phyloP scores from a whole-genome alignment of 2,113 vertebrate genomes.

The Lasiurus borealis region DNA sequence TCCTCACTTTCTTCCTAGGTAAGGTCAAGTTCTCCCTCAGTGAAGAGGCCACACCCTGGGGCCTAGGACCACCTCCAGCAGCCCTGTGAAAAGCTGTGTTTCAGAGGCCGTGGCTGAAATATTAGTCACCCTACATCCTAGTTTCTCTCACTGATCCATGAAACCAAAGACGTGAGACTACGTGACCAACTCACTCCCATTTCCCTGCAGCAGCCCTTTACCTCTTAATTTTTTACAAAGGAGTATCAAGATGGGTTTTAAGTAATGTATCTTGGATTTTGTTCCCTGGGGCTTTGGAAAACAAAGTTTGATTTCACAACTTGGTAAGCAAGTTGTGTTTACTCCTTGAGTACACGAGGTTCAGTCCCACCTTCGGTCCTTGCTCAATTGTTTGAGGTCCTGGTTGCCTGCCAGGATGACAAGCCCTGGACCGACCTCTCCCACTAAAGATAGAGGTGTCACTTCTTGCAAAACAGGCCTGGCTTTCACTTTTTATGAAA shows the following conservation, averaged over 20 bases:
- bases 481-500: background rate
- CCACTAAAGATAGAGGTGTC: background rate
- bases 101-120: background rate
- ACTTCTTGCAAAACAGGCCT: conserved; percentile 40
- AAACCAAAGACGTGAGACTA: background rate
- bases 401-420: background rate
- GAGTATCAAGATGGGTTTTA: background rate
- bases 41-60: background rate
- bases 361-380: background rate
- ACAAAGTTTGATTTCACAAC: conserved; percentile 1
- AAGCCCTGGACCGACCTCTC: background rate
- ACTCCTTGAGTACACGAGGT: background rate
- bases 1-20: background rate
- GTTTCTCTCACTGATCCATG: background rate
- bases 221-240: background rate
- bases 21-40: background rate
- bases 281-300: background rate
- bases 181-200: background rate
- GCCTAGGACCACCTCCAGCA: background rate
- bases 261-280: conserved; percentile 12
- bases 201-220: background rate
- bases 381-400: conserved; percentile 23
- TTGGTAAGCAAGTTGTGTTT: conserved; percentile 2
- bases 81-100: background rate
- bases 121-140: background rate